phyloP scores from a whole-genome alignment of 2,797 vertebrate genomes.

The Cichlasoma orientale region DNA sequence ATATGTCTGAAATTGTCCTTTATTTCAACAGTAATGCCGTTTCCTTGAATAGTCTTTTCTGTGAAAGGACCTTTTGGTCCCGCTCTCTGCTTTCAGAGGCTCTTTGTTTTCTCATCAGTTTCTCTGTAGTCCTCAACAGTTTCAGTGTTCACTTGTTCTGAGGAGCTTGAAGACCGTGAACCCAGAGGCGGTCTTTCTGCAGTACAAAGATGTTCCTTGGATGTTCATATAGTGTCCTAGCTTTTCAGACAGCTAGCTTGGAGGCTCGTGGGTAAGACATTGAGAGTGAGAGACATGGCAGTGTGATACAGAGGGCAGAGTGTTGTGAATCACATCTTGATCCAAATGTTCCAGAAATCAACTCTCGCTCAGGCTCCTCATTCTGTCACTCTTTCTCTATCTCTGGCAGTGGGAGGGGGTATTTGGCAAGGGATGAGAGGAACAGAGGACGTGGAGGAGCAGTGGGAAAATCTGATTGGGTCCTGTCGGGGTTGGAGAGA shows the following conservation, averaged over 20 bases:
- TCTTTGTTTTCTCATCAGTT: constrained; percentile 41
- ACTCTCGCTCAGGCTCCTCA: constrained; percentile 68
- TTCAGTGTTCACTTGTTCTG: constrained; percentile 45
- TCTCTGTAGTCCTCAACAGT: constrained; percentile 31
- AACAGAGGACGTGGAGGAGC: constrained; percentile 80
- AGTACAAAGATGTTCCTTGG: constrained; percentile 40
- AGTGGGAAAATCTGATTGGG: constrained; percentile 69
- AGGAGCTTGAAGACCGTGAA: constrained; percentile 43
- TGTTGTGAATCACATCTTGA: constrained; percentile 57
- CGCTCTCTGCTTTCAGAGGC: constrained; percentile 37
- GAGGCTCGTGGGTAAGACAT: constrained; percentile 79
- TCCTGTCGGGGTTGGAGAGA: constrained; percentile 62
- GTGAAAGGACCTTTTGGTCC: constrained; percentile 48
- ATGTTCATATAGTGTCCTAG: constrained; percentile 53
- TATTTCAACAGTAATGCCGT: constrained; percentile 34
- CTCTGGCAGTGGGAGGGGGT: constrained; percentile 58
- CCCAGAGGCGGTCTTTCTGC: constrained; percentile 42
- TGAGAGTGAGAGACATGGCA: constrained; percentile 66
- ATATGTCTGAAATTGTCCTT: constrained; percentile 45
- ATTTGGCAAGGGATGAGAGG: constrained; percentile 85
- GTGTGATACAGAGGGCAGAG: constrained; percentile 71
- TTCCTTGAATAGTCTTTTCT: constrained; percentile 51
- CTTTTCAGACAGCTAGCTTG: constrained; percentile 40
- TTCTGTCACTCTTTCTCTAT: constrained; percentile 73
- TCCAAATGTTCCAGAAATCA: constrained; percentile 75